These are phyloP conservation scores for Pangasius mekongensis DNA, from an alignment of 2,797 vertebrate genomes.

Conservation along the genomic window DNA sequence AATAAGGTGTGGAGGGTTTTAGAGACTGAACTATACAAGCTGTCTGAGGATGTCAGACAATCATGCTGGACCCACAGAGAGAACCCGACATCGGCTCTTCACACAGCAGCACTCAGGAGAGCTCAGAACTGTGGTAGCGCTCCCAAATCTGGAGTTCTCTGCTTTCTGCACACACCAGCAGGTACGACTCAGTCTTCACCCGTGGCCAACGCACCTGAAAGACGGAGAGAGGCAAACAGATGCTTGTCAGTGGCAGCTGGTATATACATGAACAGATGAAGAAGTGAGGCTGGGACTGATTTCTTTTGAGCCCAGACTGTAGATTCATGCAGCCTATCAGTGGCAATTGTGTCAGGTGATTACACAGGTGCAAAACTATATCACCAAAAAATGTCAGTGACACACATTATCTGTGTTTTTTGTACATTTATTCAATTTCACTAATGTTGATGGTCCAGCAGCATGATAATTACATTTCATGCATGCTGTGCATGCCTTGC, in stretches of 20 bases:
- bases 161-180: constrained; percentile 70
- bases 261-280: background rate
- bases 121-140: constrained; percentile 56
- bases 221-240: constrained; percentile 42
- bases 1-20: background rate
- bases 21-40: constrained; percentile 1
- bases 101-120: constrained; percentile 60
- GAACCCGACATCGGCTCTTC: constrained; percentile 1
- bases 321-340: background rate
- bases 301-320: background rate
- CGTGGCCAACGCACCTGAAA: constrained; percentile 66
- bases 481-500: background rate
- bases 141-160: constrained; percentile 64
- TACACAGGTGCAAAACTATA: background rate
- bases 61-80: background rate
- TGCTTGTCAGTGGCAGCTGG: background rate
- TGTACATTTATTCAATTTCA: background rate
- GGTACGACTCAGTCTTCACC: constrained; percentile 71
- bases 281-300: background rate
- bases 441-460: background rate
- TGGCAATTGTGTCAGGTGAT: background rate
- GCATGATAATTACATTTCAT: background rate
- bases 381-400: background rate
- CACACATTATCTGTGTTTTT: background rate
- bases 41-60: background rate